Base-by-base conservation (phyloP, 2,888 invertebrate species). In the Trachelus iudaicus region DNA sequence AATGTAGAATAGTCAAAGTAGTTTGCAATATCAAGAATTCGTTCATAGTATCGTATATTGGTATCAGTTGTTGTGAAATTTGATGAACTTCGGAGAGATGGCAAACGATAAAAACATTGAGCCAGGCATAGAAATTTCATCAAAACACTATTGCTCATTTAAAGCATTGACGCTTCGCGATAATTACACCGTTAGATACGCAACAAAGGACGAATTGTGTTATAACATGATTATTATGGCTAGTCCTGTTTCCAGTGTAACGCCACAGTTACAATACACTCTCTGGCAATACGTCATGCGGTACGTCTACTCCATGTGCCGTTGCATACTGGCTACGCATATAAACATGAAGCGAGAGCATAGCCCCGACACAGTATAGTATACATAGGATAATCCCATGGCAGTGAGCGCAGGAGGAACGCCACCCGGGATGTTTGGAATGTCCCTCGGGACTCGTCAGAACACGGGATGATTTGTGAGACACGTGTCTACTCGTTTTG, bases 271-370 rank as follows among this genome's bases (percentile, higher is more conserved):
- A 87, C 87, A 87, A 89, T 90, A 89, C 87, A 87, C 87, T 87
- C 87, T 81, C 80, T 76, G 82, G 88, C 88, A 87, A 90, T 90
- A 87, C 87, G 87, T 90, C 90, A 90, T 87, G 83, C 86, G 85
- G 85, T 85, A 83, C 85, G 90, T 90, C 89, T 86, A 86, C 83
- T 84, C 86, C 89, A 89, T 83, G 87, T 83, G 85, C 85, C 81
- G 81, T 82, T 83, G 77, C 69, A 73, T 35, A 77, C 75, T 74
- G 74, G 12, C 74, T 34, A 74, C 74, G 74, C 74, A 34, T 74
- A 74, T 74, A 74, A 74, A 74, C 74, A 74, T 35, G 74, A 35
- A 30, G 74, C 9, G 74, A 34, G 37, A 37, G 34, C 74, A 30
- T 23, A 74, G 74, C 23, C n/a, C 12, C 33, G 71, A 71, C 71